Evolutionary conservation across 2,888 invertebrate species (phyloP).

Genomic region (Polydesmus complanatus): DNA sequence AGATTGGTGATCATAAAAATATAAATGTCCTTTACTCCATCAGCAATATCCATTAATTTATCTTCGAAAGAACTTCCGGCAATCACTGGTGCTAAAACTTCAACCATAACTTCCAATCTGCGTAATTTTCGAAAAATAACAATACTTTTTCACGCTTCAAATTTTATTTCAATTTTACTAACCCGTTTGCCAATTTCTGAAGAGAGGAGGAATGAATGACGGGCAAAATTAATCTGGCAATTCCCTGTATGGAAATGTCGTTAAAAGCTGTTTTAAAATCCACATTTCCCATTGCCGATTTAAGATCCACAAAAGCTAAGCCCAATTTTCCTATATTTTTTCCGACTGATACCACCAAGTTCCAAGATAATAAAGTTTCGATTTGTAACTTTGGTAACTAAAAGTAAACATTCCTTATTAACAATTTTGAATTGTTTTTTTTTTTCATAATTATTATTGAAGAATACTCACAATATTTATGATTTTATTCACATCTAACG

Average conservation of each 20-base stretch:
- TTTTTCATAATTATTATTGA: too few relatives aligned
- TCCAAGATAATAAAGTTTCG: constrained; percentile 10
- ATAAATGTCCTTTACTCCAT: neutral
- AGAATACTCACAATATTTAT: neutral
- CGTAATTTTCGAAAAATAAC: neutral
- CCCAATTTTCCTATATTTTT: constrained; percentile 4
- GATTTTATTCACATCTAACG: neutral
- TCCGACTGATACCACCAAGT: constrained; percentile 8
- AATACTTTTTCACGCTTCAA: neutral
- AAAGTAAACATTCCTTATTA: neutral
- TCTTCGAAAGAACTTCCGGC: constrained; percentile 13
- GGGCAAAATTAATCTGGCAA: neutral
- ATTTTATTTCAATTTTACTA: neutral
- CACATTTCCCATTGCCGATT: neutral
- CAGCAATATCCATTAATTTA: neutral
- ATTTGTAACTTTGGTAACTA: constrained; percentile 6
- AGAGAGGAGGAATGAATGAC: neutral
- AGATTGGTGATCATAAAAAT: neutral
- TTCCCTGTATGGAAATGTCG: neutral
- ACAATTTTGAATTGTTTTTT: neutral
- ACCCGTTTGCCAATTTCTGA: neutral
- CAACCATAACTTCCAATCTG: constrained; percentile 6
- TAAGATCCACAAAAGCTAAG: neutral
- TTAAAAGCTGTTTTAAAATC: neutral
- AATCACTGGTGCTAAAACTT: constrained; percentile 2